Base-by-base conservation (phyloP, 2,888 invertebrate genomes). In the Luperina nickerlii region DNA sequence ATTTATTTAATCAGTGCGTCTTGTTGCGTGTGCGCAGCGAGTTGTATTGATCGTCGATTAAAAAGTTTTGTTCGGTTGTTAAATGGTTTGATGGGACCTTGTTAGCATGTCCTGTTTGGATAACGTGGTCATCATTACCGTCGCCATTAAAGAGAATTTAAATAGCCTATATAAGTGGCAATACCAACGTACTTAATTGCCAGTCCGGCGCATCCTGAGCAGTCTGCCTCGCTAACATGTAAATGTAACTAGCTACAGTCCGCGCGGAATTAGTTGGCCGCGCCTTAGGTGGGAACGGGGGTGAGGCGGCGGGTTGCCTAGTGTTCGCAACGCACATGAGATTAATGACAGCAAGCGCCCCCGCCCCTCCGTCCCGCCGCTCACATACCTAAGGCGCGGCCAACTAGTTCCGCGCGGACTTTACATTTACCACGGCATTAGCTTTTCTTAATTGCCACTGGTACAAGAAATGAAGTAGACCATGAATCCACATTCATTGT, bases 1-100 rank as follows among this genome's bases (percentile, higher is more conserved):
- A 79, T 82, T 82, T 82, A 67, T 66, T 82, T 71, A 60, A 74
- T 78, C 70, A 27, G 45, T 66, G 74, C 32, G 70, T 76, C 75
- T 74, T 73, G 69, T 57, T 74, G 77, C 77, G 72, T 75, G 54
- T 57, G 70, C 85, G 68, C 78, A 74, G 65, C 18, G 32, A 51
- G 51, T n/a, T 71, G 60, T 24, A 66, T 79, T 51, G 57, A 68
- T 79, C 51, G 83, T 20, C 67, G 62, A 75, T 78, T 60, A 71
- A 83, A 74, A 24, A 15, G 48, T 42, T 70, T 82, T 71, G 78
- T 83, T 60, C 32, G 15, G 24, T 79, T 79, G 66, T 72, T 80
- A 62, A 79, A 62, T 62, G 65, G 42, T 60, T 80, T 74, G 48
- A 63, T 81, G 57, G n/a, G 32, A 60, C 32, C 57, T 76, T 66